Base-by-base conservation (phyloP, 2,888 invertebrate genomes). In the Apamea epomidion region DNA sequence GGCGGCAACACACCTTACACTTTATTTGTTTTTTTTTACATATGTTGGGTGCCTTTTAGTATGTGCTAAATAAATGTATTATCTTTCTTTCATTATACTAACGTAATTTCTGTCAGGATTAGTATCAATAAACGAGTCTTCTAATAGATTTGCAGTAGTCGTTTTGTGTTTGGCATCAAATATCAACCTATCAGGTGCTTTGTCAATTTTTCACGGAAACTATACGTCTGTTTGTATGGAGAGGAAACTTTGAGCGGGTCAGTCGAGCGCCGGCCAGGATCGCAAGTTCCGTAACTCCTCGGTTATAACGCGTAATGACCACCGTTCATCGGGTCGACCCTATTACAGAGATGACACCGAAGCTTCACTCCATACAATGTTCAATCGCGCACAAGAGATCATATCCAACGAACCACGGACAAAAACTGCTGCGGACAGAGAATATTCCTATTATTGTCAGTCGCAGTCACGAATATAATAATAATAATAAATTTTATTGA, bases 301-400 rank as follows among this genome's bases (percentile, higher is more conserved):
- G 76, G 80, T 87, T 84, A 87, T 85, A 87, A 87, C 80, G 60
- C 71, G 80, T 85, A 84, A 85, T 80, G 87, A 76, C 76, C 74
- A 29, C 67, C 74, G 76, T 42, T 80, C 85, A 80, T 80, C 84
- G 71, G 42, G n/a, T 18, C 37, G 1, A 16, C n/a, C 58, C 14
- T 21, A 16, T 14, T 21, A 25, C 4, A 60, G 5, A 7, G 0
- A 58, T 12, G 5, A 7, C 14, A 4, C 71, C 72, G 80, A 74
- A 84, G 74, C 10, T 54, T 60, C 29, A 78, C 29, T 73, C 14
- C 0, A 12, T 21, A 37, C 64, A 51, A 64, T 45, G 6, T n/a
- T n/a, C 1, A n/a, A 29, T 48, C 29, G 16, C 16, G 21, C 21
- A 54, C 18, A 74, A 64, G 12, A 32, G 10, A 45, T n/a, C 21